phyloP scores from a whole-genome alignment of 2,113 vertebrate genomes.

The Rhodinocichla rosea region DNA sequence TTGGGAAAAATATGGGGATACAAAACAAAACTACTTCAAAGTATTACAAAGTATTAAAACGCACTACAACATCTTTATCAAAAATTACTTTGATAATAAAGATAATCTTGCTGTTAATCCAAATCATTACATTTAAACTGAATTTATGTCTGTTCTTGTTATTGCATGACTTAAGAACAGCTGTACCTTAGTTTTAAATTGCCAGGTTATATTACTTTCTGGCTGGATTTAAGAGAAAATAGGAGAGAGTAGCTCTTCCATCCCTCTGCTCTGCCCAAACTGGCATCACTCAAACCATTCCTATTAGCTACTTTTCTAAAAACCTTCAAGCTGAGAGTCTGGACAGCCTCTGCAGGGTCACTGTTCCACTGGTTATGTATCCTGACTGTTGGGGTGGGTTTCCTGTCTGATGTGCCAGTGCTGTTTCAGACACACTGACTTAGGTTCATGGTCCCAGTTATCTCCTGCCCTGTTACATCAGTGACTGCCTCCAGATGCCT shows the following conservation, averaged over 20 bases:
- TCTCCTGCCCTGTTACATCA: not conserved
- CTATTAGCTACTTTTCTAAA: not conserved
- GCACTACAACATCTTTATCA: too few relatives aligned
- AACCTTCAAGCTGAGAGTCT: not conserved
- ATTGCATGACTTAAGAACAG: not conserved
- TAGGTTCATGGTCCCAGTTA: not conserved
- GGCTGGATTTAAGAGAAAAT: not conserved
- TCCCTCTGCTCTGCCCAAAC: not conserved
- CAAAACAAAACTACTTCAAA: too few relatives aligned
- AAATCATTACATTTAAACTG: not conserved
- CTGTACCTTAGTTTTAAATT: not conserved
- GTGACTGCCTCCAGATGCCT: not conserved
- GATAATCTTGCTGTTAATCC: not conserved
- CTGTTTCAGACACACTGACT: not conserved
- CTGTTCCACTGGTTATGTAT: not conserved
- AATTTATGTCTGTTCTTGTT: not conserved
- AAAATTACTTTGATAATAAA: not conserved
- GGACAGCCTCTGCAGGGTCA: accelerated
- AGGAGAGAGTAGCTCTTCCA: not conserved
- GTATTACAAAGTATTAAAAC: too few relatives aligned
- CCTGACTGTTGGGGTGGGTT: not conserved
- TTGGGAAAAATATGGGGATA: too few relatives aligned
- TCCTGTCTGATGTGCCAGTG: not conserved
- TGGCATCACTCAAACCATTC: not conserved
- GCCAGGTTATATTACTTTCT: not conserved